Evolutionary conservation across 2,797 vertebrate species (phyloP).

Genomic region (Diglossa cyanea): DNA sequence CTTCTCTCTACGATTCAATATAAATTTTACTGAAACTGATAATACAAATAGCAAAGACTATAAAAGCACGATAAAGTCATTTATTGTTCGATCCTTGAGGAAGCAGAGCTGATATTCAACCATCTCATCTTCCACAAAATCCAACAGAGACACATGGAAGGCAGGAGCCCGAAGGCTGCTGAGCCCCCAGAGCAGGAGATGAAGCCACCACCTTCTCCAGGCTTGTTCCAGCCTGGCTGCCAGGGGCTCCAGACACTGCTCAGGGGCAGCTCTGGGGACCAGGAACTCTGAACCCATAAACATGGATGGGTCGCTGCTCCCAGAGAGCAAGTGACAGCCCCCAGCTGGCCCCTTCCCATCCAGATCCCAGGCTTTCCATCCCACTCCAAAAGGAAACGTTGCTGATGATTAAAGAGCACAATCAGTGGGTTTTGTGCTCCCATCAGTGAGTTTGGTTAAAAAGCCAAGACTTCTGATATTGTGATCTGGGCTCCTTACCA

Average conservation of each 20-base stretch:
- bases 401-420: neutral
- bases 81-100: neutral
- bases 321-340: neutral
- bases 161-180: neutral
- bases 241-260: neutral
- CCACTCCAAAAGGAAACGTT: fast-evolving
- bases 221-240: neutral
- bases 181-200: neutral
- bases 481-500: constrained; percentile 22
- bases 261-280: neutral
- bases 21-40: neutral
- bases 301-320: neutral
- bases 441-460: neutral
- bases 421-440: neutral
- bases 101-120: neutral
- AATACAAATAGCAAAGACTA: neutral
- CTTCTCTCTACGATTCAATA: neutral
- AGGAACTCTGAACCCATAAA: neutral
- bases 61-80: neutral
- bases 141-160: neutral
- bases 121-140: neutral
- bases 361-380: neutral
- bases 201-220: neutral
- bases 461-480: neutral
- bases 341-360: neutral